Percentiles rank a stretch among this genome's conserved stretches.
These are phyloP conservation scores for Falco cherrug DNA, from an alignment of 2,797 vertebrate species.

Conservation along the genomic window DNA sequence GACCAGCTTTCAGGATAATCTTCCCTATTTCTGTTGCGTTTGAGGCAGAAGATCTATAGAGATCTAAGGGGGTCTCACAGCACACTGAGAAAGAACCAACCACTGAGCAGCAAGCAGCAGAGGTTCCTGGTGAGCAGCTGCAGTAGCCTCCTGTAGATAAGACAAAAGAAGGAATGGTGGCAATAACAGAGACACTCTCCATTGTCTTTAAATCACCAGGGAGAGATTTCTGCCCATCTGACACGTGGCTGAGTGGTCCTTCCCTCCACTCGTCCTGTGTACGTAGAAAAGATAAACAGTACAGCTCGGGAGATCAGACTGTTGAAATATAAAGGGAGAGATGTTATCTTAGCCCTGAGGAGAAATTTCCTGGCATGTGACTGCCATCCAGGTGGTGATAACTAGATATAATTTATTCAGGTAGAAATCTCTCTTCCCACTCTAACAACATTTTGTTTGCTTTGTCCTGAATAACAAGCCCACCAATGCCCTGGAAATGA, in stretches of 20 bases:
- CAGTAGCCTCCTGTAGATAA: not conserved
- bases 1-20: not conserved
- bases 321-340: not conserved
- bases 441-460: constrained; percentile 20
- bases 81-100: no score
- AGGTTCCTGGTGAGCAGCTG: not conserved
- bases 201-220: not conserved
- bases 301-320: not conserved
- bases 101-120: no score
- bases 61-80: not conserved
- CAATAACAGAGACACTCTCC: not conserved
- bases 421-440: constrained; percentile 39
- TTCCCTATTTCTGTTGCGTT: not conserved
- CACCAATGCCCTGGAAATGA: not conserved
- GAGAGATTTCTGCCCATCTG: not conserved
- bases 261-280: not conserved
- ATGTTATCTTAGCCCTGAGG: not conserved
- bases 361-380: not conserved
- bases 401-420: constrained; percentile 28
- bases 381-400: not conserved
- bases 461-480: constrained; percentile 12
- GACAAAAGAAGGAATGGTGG: not conserved
- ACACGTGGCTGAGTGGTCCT: not conserved
- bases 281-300: not conserved
- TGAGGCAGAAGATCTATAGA: not conserved